Conservation (phyloP, 2,888 invertebrate species). For the Lithophane ornitopus region DNA sequence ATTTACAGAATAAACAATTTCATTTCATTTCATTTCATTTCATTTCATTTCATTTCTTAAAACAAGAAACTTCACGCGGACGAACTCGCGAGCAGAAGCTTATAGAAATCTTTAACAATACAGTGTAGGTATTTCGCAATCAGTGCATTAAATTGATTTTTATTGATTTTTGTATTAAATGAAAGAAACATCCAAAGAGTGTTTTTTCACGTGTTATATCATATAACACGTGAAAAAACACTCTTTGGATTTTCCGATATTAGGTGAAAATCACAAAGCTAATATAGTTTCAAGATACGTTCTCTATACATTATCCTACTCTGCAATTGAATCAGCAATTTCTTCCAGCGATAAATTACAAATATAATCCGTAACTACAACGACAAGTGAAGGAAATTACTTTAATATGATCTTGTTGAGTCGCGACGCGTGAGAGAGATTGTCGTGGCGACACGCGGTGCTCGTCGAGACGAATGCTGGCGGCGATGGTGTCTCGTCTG, state of each 20-base stretch:
- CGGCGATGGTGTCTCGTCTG: conserved; percentile 18
- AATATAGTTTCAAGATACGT: background rate
- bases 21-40: too few species aligned
- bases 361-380: conserved; percentile 11
- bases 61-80: too few species aligned
- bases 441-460: conserved; percentile 11
- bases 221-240: background rate
- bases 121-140: background rate
- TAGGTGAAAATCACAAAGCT: background rate
- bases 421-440: conserved; percentile 28
- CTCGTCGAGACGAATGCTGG: background rate
- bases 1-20: too few species aligned
- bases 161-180: background rate
- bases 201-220: too few species aligned
- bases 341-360: conserved; percentile 9
- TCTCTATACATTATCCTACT: background rate
- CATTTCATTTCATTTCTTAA: too few species aligned
- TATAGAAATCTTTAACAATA: background rate
- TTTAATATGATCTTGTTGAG: conserved; percentile 29
- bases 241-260: background rate
- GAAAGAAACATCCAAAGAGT: background rate
- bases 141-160: too few species aligned
- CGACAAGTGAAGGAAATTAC: conserved; percentile 36
- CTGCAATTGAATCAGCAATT: conserved; percentile 1
- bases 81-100: background rate